A percentile compares a stretch with the other conserved stretches of the same genome.
Conservation (phyloP, 2,888 invertebrate species). For the Atherix ibis region DNA sequence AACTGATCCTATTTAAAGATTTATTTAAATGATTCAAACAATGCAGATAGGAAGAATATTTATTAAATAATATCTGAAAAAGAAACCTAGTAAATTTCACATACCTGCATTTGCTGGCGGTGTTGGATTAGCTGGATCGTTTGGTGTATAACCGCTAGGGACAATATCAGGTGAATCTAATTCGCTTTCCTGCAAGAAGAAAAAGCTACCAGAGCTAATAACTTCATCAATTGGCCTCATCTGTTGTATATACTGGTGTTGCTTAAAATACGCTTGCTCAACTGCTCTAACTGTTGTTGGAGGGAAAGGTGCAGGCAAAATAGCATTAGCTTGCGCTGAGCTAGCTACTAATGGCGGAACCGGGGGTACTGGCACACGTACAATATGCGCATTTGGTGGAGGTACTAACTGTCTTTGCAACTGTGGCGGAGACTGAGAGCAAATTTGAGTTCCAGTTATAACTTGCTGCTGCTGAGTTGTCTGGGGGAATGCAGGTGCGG, state of each 20-base stretch:
- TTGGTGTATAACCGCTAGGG: slow-evolving; percentile 20
- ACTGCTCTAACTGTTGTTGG: slow-evolving; percentile 45
- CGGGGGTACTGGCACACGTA: slow-evolving; percentile 13
- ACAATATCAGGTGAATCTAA: slow-evolving; percentile 51
- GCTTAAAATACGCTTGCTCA: slow-evolving; percentile 46
- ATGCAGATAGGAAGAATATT: too few species aligned
- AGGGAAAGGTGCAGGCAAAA: slow-evolving; percentile 25
- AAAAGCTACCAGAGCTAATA: slow-evolving; percentile 60
- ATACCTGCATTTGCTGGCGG: slow-evolving; percentile 13
- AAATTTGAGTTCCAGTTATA: slow-evolving; percentile 1
- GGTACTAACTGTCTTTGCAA: slow-evolving; percentile 12
- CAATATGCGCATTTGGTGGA: slow-evolving; percentile 1
- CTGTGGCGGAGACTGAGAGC: slow-evolving; percentile 7
- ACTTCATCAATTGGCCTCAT: slow-evolving; percentile 55
- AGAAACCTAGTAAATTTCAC: too few species aligned
- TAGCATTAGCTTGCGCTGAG: slow-evolving; percentile 11
- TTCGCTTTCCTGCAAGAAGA: slow-evolving; percentile 81
- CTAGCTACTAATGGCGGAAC: slow-evolving; percentile 11
- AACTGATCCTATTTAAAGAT: too few species aligned
- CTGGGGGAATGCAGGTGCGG: slow-evolving; percentile 38
- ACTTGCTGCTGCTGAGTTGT: slow-evolving; percentile 12
- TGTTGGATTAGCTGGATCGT: slow-evolving; percentile 10
- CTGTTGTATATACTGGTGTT: slow-evolving; percentile 40
- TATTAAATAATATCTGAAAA: too few species aligned
- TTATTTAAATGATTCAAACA: too few species aligned